Conservation (phyloP, 2,113 vertebrate species). For the Pluvianellus socialis region DNA sequence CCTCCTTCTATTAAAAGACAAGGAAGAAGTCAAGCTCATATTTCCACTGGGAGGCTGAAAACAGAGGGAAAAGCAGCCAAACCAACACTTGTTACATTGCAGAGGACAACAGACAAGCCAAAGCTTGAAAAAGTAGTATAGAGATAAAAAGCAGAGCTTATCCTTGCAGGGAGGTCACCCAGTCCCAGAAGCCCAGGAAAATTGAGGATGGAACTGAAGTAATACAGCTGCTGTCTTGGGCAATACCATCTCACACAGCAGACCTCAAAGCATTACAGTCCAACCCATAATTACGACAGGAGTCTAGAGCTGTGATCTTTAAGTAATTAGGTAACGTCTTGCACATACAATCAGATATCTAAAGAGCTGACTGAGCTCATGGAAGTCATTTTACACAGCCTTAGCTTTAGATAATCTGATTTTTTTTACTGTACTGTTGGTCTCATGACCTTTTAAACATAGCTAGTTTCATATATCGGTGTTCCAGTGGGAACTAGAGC, state of each 20-base stretch:
- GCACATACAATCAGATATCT: background rate
- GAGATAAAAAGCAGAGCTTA: background rate
- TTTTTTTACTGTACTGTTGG: background rate
- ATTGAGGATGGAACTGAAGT: background rate
- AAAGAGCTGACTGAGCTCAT: background rate
- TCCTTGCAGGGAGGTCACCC: background rate
- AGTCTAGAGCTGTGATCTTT: background rate
- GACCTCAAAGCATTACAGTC: background rate
- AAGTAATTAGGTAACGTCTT: background rate
- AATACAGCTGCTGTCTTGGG: background rate
- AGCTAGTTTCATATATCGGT: background rate
- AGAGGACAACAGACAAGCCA: background rate
- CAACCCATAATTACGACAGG: background rate
- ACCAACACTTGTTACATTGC: background rate
- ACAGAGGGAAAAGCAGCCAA: background rate
- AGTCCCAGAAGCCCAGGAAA: background rate
- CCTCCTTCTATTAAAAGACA: background rate
- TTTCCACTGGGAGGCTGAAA: background rate
- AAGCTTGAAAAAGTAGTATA: background rate
- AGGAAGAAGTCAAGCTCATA: background rate
- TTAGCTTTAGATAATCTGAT: background rate
- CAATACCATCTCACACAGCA: background rate
- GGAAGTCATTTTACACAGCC: background rate
- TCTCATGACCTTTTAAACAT: background rate
- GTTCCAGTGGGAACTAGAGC: background rate